A percentile compares a stretch with the other conserved stretches of the same genome.
Evolutionary conservation across 2,888 invertebrate genomes (phyloP).

Genomic region (Tupiocoris notatus): DNA sequence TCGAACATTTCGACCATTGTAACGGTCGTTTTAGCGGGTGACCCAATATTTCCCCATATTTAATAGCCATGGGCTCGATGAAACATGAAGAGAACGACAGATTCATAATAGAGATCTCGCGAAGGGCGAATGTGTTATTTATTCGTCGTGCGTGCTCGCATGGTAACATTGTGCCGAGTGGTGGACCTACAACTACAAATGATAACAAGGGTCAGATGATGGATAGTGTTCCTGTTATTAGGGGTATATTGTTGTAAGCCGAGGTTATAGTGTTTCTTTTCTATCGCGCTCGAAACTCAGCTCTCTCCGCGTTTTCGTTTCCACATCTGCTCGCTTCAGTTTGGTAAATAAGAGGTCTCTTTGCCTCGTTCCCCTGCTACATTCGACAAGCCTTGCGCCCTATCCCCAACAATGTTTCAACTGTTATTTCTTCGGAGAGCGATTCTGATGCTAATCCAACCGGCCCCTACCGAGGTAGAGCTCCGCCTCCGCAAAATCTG

Average conservation of each 20-base stretch:
- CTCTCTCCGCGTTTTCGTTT: neutral
- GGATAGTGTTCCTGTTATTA: slow-evolving; percentile 42
- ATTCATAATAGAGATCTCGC: slow-evolving; percentile 21
- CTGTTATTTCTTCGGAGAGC: slow-evolving; percentile 12
- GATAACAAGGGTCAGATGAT: slow-evolving; percentile 41
- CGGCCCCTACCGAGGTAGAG: neutral
- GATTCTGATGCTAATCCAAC: slow-evolving; percentile 40
- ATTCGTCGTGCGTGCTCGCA: neutral
- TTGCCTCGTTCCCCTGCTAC: neutral
- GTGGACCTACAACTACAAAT: slow-evolving; percentile 30
- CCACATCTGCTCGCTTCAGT: slow-evolving; percentile 40
- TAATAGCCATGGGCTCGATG: slow-evolving; percentile 35
- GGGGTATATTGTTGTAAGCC: slow-evolving; percentile 36
- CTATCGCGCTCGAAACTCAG: no score
- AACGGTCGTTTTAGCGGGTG: slow-evolving; percentile 37
- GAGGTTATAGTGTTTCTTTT: neutral
- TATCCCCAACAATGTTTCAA: slow-evolving; percentile 2
- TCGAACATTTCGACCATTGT: neutral
- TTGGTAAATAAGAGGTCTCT: slow-evolving; percentile 34
- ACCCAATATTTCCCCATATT: slow-evolving; percentile 39
- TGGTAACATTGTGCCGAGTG: slow-evolving; percentile 29
- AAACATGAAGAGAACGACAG: neutral
- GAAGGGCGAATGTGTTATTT: slow-evolving; percentile 40
- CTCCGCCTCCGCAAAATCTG: slow-evolving; percentile 37
- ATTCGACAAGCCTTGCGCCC: no score